These are phyloP conservation scores for Aphrophora alni DNA, from an alignment of 2,888 invertebrate genomes.

Conservation along the genomic window DNA sequence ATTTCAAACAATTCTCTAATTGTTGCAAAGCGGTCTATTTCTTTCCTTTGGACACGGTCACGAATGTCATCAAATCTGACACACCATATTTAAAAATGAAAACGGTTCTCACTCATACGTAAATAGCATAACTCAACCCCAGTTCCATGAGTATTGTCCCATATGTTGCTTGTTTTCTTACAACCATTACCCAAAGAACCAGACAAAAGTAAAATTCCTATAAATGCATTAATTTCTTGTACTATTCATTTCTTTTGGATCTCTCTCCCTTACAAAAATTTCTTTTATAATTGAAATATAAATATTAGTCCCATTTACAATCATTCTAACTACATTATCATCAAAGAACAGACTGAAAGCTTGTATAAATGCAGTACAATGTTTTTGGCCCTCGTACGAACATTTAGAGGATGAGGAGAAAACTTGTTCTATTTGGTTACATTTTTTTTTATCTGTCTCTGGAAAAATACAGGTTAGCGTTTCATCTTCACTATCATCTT, in stretches of 20 bases:
- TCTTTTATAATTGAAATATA: slow-evolving; percentile 23
- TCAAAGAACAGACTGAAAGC: too few species aligned
- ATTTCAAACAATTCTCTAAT: slow-evolving; percentile 26
- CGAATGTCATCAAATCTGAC: slow-evolving; percentile 37
- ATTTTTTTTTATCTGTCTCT: slow-evolving; percentile 16
- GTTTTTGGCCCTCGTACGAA: too few species aligned
- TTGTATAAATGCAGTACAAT: too few species aligned
- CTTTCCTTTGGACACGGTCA: slow-evolving; percentile 17
- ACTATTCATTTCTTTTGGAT: slow-evolving; percentile 19
- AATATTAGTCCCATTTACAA: too few species aligned
- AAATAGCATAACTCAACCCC: slow-evolving; percentile 28
- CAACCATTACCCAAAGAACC: slow-evolving; percentile 14
- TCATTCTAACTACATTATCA: too few species aligned
- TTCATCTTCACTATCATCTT: slow-evolving; percentile 34
- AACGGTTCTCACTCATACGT: slow-evolving; percentile 39
- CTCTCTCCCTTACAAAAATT: slow-evolving; percentile 25
- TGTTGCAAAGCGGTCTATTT: slow-evolving; percentile 12
- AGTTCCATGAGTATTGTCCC: slow-evolving; percentile 26
- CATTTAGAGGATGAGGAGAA: too few species aligned
- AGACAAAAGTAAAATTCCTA: slow-evolving; percentile 20
- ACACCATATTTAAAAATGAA: slow-evolving; percentile 40
- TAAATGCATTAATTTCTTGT: slow-evolving; percentile 25
- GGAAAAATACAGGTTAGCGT: slow-evolving; percentile 10
- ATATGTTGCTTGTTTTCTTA: background rate
- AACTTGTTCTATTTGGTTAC: slow-evolving; percentile 26